Conservation (phyloP, 1,140 invertebrate genomes). For the Drosophila suzukii region DNA sequence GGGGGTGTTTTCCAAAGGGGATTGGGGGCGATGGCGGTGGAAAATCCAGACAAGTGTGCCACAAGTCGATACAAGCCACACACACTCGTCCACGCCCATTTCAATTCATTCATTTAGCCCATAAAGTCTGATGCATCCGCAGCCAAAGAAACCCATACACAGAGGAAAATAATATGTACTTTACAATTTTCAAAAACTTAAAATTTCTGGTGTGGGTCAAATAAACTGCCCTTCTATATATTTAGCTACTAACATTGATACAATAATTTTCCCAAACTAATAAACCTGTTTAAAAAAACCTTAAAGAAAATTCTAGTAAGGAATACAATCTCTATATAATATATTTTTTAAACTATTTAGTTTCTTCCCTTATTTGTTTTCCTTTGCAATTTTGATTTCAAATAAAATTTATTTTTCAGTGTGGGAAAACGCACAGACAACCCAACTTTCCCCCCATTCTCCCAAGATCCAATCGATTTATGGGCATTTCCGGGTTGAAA, state of each 20-base stretch:
- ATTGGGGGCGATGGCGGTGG: background rate
- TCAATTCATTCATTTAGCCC: slow-evolving; percentile 79
- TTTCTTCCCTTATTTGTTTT: background rate
- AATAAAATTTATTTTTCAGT: background rate
- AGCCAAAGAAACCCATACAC: slow-evolving; percentile 42
- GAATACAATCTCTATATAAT: background rate
- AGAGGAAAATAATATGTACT: background rate
- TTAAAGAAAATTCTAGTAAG: too few species aligned
- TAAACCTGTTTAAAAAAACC: too few species aligned
- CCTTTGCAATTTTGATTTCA: background rate
- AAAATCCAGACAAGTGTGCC: slow-evolving; percentile 53
- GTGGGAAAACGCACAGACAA: slow-evolving; percentile 13
- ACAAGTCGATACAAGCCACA: slow-evolving; percentile 76
- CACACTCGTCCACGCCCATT: slow-evolving; percentile 60
- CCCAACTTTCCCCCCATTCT: slow-evolving; percentile 12
- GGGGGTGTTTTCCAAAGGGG: background rate
- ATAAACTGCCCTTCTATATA: too few species aligned
- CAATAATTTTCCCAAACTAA: too few species aligned
- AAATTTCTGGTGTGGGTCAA: too few species aligned
- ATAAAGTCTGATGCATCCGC: slow-evolving; percentile 60
- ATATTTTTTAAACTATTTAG: background rate
- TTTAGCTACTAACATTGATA: too few species aligned
- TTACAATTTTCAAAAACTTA: background rate
- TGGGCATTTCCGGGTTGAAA: slow-evolving; percentile 81
- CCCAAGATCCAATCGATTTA: slow-evolving; percentile 64